phyloP scores from a whole-genome alignment of 2,797 vertebrate species.

The Forpus xanthops region DNA sequence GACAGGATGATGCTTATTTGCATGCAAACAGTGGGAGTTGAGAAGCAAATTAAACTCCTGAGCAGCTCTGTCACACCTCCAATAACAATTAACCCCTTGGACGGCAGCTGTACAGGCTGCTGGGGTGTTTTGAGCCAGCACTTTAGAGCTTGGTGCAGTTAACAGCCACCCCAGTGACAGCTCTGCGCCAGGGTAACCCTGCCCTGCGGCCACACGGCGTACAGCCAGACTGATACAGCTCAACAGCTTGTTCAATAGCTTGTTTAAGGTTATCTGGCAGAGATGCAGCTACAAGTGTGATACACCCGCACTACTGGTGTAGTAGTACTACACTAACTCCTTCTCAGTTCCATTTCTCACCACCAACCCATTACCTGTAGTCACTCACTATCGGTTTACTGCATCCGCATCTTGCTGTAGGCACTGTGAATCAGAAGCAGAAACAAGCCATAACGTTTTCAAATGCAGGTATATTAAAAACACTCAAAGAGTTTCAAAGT shows the following conservation, averaged over 20 bases:
- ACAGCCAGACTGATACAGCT: background rate
- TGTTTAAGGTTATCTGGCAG: background rate
- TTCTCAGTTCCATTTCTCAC: background rate
- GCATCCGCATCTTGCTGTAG: background rate
- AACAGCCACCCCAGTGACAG: background rate
- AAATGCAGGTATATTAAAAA: background rate
- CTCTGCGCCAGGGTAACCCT: background rate
- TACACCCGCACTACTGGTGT: background rate
- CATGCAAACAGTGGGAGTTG: background rate
- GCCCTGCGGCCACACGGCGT: background rate
- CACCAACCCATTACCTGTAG: background rate
- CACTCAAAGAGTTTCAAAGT: background rate
- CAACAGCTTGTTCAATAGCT: background rate
- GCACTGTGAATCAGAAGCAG: background rate
- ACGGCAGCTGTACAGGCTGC: background rate
- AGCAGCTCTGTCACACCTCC: background rate
- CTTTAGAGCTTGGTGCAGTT: background rate
- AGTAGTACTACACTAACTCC: background rate
- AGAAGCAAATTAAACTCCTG: background rate
- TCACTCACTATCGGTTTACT: background rate
- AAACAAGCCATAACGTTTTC: background rate
- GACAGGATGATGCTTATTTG: background rate
- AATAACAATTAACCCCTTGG: background rate
- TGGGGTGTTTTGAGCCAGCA: background rate
- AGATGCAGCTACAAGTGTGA: background rate